Evolutionary conservation across 2,113 vertebrate genomes (phyloP).

Genomic region (Ictidomys tridecemlineatus): DNA sequence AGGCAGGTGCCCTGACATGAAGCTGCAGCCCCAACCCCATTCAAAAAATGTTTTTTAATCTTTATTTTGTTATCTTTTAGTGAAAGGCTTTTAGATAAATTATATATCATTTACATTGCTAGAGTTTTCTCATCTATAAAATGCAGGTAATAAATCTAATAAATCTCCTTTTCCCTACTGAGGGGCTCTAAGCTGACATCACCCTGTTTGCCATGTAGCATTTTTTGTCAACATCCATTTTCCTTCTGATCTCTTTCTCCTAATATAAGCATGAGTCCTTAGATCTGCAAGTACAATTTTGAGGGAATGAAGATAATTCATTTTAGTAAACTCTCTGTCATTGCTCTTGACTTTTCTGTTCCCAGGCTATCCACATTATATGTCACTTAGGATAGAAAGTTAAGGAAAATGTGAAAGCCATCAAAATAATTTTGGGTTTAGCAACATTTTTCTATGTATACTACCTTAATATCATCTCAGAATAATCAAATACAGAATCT

Average conservation of each 20-base stretch:
- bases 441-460: not conserved
- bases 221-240: not conserved
- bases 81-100: not conserved
- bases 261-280: not conserved
- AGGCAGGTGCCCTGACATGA: too few species aligned
- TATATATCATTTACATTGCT: not conserved
- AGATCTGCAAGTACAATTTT: not conserved
- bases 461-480: not conserved
- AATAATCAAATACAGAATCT: not conserved
- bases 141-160: not conserved
- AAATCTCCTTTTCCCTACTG: not conserved
- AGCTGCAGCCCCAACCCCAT: not conserved
- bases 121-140: not conserved
- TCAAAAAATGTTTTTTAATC: not conserved
- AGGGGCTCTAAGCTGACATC: not conserved
- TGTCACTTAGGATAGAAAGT: not conserved
- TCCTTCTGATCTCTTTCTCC: not conserved
- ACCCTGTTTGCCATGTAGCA: too few species aligned
- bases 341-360: not conserved
- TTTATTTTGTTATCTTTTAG: not conserved
- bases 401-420: not conserved
- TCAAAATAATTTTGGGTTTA: not conserved
- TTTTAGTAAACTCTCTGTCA: not conserved
- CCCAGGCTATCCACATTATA: fast-evolving
- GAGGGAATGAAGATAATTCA: not conserved